Evolutionary conservation across 2,797 vertebrate genomes (phyloP), one percentile per base, ranked within the genome.

Genomic region (Clarias pachynema): DNA sequence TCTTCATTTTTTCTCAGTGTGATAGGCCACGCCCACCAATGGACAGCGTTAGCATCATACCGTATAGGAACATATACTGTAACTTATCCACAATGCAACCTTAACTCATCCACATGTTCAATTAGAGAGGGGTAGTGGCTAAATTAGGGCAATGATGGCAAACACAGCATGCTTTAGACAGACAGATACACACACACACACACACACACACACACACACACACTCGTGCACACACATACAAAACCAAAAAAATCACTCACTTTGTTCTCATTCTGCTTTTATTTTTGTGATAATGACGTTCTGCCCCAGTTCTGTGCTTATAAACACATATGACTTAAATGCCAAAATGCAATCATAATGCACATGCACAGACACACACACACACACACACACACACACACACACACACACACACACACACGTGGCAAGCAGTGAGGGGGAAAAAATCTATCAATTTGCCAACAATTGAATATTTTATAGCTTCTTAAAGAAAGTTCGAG

Each of bases 391-490:
- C 68, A 69, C 68, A 69, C 66, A 69, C 31, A 69, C 31, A 37
- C 31, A 69, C 66, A 37, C 66, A 69, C 29, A 34, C 31, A 34
- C 65, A 69, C 68, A 69, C 68, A 69, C 31, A 69, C 68, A 29
- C 16, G 86, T 88, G 82, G 87, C 86, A 87, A 69, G 83, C 68
- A 14, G 40, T 34, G 34, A 74, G 56, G 82, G 73, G 20, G 59
- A 29, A 53, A 57, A 82, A 63, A 85, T 86, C 87, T 83, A 87
- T 89, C 82, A 86, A 88, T 88, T 88, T 88, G 79, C 89, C 88
- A 90, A 90, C 88, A 90, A 89, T 87, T 90, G 82, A 89, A 90
- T 90, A 90, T 90, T 90, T 90, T 83, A 90, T 90, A 88, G 60
- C 86, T 88, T 83, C 66, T n/a, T 85, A 85, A 87, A 84, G 85